phyloP scores from a whole-genome alignment of 2,113 vertebrate genomes.

The Cisticola juncidis region DNA sequence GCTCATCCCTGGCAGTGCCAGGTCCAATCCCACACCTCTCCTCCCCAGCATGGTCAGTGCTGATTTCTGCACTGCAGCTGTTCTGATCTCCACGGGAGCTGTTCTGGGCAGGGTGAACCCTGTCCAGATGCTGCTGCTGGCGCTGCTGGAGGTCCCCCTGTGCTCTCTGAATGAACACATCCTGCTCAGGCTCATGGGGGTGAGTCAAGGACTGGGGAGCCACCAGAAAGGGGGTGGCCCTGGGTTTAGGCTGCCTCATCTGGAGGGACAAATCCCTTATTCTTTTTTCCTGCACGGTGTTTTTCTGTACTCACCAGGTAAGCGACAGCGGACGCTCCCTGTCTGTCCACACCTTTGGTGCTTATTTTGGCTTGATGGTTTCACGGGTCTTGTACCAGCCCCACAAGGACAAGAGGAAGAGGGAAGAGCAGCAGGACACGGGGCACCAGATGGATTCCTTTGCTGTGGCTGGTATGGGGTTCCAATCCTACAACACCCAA shows the following conservation, averaged over 20 bases:
- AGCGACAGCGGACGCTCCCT: constrained; percentile 88
- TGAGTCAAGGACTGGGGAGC: constrained; percentile 31
- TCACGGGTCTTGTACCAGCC: constrained; percentile 82
- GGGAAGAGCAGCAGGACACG: constrained; percentile 70
- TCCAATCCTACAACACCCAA: rapidly evolving
- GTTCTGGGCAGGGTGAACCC: constrained; percentile 87
- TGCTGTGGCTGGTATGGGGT: constrained; percentile 84
- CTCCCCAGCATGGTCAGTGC: constrained; percentile 87
- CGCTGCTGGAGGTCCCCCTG: constrained; percentile 83
- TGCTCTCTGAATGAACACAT: constrained; percentile 85
- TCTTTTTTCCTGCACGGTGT: rapidly evolving
- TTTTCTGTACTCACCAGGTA: constrained; percentile 64
- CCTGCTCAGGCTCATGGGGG: constrained; percentile 77
- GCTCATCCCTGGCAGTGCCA: rapidly evolving
- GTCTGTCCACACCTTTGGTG: constrained; percentile 92
- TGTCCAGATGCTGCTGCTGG: constrained; percentile 84
- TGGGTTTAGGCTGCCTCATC: neutral
- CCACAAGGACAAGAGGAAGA: constrained; percentile 76
- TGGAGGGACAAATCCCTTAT: neutral
- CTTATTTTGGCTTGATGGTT: constrained; percentile 88
- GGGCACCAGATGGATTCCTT: constrained; percentile 84
- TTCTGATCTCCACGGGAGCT: constrained; percentile 88
- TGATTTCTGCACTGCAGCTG: constrained; percentile 84
- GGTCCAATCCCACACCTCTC: neutral
- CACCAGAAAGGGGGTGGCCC: no score